Evolutionary conservation across 2,113 vertebrate species (phyloP).

Genomic region (Vulpes vulpes): DNA sequence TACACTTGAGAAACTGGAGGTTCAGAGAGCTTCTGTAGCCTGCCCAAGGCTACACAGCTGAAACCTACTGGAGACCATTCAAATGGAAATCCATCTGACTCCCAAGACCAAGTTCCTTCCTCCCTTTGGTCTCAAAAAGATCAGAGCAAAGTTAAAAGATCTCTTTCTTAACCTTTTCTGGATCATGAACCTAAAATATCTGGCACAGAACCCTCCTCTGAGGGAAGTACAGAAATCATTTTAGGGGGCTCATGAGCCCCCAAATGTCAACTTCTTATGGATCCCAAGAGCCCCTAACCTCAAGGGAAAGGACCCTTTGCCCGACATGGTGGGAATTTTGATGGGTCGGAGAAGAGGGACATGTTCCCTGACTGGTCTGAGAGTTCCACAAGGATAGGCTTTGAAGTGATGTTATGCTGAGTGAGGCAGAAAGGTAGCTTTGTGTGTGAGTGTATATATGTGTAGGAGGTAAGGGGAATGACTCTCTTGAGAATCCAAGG

Average conservation of each 20-base stretch:
- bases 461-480: not conserved
- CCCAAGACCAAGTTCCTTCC: not conserved
- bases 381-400: not conserved
- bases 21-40: not conserved
- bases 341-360: not conserved
- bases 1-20: not conserved
- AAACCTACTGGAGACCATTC: not conserved
- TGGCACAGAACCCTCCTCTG: not conserved
- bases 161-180: not conserved
- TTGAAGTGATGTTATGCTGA: not conserved
- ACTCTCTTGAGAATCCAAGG: not conserved
- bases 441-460: accelerated
- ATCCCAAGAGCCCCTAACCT: not conserved
- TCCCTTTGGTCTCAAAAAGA: conserved; percentile 44
- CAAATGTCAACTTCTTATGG: not conserved
- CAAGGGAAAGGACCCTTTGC: not conserved
- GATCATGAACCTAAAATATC: not conserved
- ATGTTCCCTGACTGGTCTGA: not conserved
- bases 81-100: not conserved
- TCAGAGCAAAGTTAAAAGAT: conserved; percentile 15
- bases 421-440: not conserved
- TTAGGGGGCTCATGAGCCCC: not conserved
- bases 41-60: not conserved
- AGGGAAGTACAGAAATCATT: not conserved
- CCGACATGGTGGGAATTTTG: not conserved